phyloP scores from a whole-genome alignment of 2,888 invertebrate genomes.

The Drosophila mettleri region DNA sequence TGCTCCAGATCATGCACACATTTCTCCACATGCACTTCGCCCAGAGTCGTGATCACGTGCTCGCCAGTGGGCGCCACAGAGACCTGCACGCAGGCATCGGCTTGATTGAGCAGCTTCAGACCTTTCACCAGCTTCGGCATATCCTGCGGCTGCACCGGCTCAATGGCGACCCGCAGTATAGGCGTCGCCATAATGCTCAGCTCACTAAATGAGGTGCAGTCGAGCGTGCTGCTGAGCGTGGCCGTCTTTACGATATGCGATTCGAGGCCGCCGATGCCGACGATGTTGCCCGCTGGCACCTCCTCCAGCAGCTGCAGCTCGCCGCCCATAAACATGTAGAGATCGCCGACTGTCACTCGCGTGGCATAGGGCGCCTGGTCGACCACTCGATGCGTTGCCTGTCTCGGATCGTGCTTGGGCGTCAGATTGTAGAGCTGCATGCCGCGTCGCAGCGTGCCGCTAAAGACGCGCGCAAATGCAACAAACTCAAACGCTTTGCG shows the following conservation, averaged over 20 bases:
- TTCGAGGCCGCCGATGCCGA: conserved; percentile 94
- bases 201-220: conserved; percentile 95
- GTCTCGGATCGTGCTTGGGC: conserved; percentile 93
- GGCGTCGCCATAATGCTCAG: conserved; percentile 91
- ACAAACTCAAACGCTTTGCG: conserved; percentile 88
- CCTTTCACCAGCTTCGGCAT: conserved; percentile 91
- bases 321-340: conserved; percentile 97
- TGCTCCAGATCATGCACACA: conserved; percentile 95
- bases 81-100: conserved; percentile 96
- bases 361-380: conserved; percentile 83
- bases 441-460: conserved; percentile 92
- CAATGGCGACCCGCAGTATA: conserved; percentile 96
- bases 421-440: conserved; percentile 93
- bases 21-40: conserved; percentile 98
- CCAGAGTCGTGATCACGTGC: conserved; percentile 96
- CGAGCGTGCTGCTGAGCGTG: conserved; percentile 92
- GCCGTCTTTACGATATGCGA: conserved; percentile 94
- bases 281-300: conserved; percentile 95
- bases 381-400: conserved; percentile 53
- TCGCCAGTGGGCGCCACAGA: conserved; percentile 97
- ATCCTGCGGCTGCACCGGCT: conserved; percentile 93
- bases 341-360: conserved; percentile 87
- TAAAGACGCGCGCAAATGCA: conserved; percentile 97
- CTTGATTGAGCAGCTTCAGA: conserved; percentile 93
- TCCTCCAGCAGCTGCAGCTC: conserved; percentile 92